These are phyloP conservation scores for Thryonomys swinderianus DNA, from an alignment of 2,113 vertebrate genomes.

Conservation along the genomic window DNA sequence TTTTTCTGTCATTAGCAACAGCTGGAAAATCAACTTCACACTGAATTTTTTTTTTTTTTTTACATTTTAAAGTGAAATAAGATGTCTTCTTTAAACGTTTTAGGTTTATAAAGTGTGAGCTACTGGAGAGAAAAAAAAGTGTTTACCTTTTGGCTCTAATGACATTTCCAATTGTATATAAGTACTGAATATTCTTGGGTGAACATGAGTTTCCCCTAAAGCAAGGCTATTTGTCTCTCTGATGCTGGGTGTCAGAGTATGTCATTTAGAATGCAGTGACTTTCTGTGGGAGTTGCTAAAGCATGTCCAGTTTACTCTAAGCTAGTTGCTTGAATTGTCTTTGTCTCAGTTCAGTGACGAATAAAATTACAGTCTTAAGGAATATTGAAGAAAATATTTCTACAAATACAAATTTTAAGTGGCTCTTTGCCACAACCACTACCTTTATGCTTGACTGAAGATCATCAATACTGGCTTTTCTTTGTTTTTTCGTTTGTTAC, in stretches of 20 bases:
- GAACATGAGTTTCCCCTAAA: background rate
- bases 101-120: background rate
- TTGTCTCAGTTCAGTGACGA: conserved; percentile 73
- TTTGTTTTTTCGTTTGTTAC: background rate
- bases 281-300: conserved; percentile 65
- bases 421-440: background rate
- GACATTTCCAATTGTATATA: background rate
- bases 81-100: background rate
- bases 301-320: conserved; percentile 58
- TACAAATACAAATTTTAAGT: conserved; percentile 58
- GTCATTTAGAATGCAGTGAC: conserved; percentile 57
- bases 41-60: background rate
- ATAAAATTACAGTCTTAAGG: conserved; percentile 73
- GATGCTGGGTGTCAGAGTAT: background rate
- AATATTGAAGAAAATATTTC: conserved; percentile 69
- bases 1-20: background rate
- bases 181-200: conserved; percentile 17
- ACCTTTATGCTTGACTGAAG: conserved; percentile 14
- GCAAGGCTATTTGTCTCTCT: background rate
- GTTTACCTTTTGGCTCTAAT: background rate
- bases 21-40: background rate
- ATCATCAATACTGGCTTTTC: background rate
- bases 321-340: conserved; percentile 38
- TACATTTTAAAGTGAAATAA: conserved; percentile 10
- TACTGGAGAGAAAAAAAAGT: rapidly evolving